These are phyloP conservation scores for Gyps fulvus DNA, from an alignment of 2,113 vertebrate species.

Conservation along the genomic window DNA sequence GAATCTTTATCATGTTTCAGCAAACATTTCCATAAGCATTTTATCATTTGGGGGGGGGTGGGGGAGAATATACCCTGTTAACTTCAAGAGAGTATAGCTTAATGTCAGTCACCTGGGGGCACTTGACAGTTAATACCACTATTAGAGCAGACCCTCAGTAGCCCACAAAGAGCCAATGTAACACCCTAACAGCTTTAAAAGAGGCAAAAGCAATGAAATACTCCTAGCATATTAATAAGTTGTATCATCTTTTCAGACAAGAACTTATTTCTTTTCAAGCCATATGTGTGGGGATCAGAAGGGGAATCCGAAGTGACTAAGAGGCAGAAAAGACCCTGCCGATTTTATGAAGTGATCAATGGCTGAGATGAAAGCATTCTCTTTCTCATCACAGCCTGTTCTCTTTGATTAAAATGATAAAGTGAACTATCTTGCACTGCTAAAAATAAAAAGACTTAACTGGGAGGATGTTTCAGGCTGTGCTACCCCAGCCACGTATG, in stretches of 20 bases:
- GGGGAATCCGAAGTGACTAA: not conserved
- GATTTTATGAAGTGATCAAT: not conserved
- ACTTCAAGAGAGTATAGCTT: not conserved
- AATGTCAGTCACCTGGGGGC: not conserved
- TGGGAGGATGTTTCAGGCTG: not conserved
- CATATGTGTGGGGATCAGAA: not conserved
- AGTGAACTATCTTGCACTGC: not conserved
- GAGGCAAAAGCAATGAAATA: not conserved
- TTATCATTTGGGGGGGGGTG: rapidly evolving
- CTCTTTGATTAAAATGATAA: conserved; percentile 13
- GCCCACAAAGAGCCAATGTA: not conserved
- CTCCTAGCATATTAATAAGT: not conserved
- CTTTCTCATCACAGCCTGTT: not conserved
- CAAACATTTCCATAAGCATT: not conserved
- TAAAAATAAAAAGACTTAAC: not conserved
- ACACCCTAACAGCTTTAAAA: not conserved
- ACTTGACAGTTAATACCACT: not conserved
- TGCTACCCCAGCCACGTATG: not conserved
- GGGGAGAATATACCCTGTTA: not conserved
- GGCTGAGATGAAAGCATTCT: not conserved
- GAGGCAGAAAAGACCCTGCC: not conserved
- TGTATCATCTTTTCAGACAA: not conserved
- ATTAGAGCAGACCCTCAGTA: not conserved
- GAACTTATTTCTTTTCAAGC: not conserved
- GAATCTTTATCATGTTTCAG: not conserved